These are phyloP conservation scores for Platyscapa corneri DNA, from an alignment of 1,140 invertebrate genomes.

Conservation along the genomic window DNA sequence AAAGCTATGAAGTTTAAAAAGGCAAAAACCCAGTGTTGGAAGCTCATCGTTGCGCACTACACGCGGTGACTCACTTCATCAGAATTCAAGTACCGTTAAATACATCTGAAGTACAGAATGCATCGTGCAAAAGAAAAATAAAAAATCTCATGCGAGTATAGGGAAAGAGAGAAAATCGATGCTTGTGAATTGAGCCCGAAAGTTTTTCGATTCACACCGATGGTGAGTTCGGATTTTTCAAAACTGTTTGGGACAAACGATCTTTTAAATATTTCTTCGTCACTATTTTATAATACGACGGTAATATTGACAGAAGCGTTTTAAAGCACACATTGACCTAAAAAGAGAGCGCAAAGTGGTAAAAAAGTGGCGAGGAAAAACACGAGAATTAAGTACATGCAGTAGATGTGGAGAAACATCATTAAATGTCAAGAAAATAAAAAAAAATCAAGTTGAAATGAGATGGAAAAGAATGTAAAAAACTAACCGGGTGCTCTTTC, in stretches of 20 bases:
- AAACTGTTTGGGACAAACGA: not conserved
- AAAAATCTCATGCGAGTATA: not conserved
- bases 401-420: constrained; percentile 16
- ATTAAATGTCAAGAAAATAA: not conserved
- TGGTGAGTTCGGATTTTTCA: not conserved
- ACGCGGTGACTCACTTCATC: constrained; percentile 23
- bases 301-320: not conserved
- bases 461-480: not conserved
- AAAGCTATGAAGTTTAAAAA: constrained; percentile 34
- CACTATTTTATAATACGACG: not conserved
- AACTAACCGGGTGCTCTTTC: not conserved
- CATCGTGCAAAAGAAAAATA: constrained; percentile 2
- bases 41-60: not conserved
- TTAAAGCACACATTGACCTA: not conserved
- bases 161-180: not conserved
- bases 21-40: constrained; percentile 5
- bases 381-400: too few species aligned
- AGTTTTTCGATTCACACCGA: not conserved
- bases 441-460: not conserved
- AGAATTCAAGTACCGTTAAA: constrained; percentile 48
- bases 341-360: too few species aligned
- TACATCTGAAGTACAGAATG: constrained; percentile 26
- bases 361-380: not conserved
- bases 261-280: constrained; percentile 22
- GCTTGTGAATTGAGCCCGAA: not conserved